Evolutionary conservation across 2,888 invertebrate genomes (phyloP).

Genomic region (Erpobdella octoculata): DNA sequence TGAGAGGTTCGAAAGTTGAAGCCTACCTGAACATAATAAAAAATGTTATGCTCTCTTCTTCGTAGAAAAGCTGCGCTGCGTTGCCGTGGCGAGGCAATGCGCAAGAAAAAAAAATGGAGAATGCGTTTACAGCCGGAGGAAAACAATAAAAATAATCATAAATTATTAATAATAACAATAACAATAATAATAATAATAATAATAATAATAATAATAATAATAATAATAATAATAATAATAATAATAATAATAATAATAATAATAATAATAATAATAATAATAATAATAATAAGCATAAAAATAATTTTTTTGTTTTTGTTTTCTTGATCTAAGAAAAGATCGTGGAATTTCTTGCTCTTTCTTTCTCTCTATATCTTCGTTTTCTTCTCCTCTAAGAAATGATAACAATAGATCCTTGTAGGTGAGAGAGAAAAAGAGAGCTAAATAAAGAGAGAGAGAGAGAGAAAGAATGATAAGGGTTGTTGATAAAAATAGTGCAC

Average conservation of each 20-base stretch:
- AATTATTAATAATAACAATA: neutral
- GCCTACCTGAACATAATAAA: neutral
- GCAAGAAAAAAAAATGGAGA: neutral
- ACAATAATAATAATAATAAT: neutral
- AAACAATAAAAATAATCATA: neutral
- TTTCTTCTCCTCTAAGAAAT: no score
- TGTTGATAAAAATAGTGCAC: no score
- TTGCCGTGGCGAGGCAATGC: no score
- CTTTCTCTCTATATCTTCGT: no score
- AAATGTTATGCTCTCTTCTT: neutral
- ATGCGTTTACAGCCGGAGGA: neutral
- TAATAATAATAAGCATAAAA: constrained; percentile 3
- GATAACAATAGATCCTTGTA: no score
- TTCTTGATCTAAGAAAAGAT: neutral
- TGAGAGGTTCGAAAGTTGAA: no score
- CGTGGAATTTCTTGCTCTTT: neutral
- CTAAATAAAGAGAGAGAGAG: no score
- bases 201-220: neutral
- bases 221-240: neutral
- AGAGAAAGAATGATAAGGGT: no score
- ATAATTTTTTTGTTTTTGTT: neutral
- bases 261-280: neutral
- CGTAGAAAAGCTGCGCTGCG: neutral
- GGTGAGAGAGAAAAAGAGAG: no score
- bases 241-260: constrained; percentile 6